Conservation (phyloP, 1,140 invertebrate genomes). For the Stenopsyche tienmushanensis region DNA sequence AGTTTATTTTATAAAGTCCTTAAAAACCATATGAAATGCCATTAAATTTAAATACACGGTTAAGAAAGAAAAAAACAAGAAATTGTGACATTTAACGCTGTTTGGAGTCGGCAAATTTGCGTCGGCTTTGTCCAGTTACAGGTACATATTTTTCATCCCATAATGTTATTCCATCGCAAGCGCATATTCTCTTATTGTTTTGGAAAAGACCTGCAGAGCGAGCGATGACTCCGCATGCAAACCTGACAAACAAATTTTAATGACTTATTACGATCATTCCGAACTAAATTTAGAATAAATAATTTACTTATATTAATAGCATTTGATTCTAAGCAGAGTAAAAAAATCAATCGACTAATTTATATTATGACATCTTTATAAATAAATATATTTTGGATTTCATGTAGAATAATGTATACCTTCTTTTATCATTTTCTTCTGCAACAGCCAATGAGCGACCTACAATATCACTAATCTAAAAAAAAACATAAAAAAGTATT, state of each 20-base stretch:
- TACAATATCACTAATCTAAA: constrained; percentile 32
- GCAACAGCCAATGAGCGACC: constrained; percentile 36
- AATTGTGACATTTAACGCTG: too few relatives aligned
- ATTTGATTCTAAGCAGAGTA: too few relatives aligned
- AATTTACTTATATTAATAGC: constrained; percentile 1
- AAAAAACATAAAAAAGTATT: constrained; percentile 18
- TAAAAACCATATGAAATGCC: too few relatives aligned
- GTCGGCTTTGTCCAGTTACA: constrained; percentile 19
- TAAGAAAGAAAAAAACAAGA: too few relatives aligned
- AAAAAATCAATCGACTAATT: too few relatives aligned
- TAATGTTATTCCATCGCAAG: constrained; percentile 66
- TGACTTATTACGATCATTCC: not conserved
- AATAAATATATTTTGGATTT: too few relatives aligned
- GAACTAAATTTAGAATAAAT: not conserved
- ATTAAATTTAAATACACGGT: too few relatives aligned
- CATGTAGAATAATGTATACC: constrained; percentile 26
- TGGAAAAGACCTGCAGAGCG: constrained; percentile 67
- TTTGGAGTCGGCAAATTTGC: constrained; percentile 1
- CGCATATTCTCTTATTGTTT: constrained; percentile 67
- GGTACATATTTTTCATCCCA: constrained; percentile 63
- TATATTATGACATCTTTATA: too few relatives aligned
- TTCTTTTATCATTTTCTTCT: constrained; percentile 21
- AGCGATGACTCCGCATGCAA: constrained; percentile 69
- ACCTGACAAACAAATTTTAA: constrained; percentile 46
- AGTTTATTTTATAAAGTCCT: too few relatives aligned